Conservation (phyloP, 2,797 vertebrate genomes). For the Chelon labrosus region DNA sequence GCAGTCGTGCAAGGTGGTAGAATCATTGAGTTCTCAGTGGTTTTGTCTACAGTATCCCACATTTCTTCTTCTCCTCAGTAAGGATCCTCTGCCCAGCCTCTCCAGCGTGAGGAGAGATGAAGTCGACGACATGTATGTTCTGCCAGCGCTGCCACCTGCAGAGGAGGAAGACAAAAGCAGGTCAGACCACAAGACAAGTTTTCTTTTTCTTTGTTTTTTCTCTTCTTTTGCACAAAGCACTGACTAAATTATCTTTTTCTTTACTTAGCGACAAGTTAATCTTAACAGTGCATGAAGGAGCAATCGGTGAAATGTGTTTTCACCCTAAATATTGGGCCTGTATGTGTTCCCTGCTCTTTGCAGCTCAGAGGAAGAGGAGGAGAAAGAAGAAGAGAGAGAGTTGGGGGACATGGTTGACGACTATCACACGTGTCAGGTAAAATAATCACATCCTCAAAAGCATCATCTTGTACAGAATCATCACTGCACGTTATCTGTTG, state of each 20-base stretch:
- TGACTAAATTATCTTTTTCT: neutral
- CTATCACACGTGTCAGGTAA: constrained; percentile 87
- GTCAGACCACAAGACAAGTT: constrained; percentile 70
- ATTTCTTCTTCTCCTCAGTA: constrained; percentile 71
- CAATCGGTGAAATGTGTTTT: neutral
- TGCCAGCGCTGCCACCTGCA: constrained; percentile 88
- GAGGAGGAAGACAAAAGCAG: constrained; percentile 88
- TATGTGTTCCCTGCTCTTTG: constrained; percentile 2
- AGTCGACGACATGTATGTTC: constrained; percentile 90
- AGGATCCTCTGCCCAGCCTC: constrained; percentile 89
- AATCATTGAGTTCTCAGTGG: neutral
- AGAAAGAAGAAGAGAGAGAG: constrained; percentile 87
- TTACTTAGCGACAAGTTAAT: neutral
- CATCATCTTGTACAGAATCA: neutral
- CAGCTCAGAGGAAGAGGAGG: constrained; percentile 89
- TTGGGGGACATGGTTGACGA: constrained; percentile 82
- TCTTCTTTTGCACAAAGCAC: neutral
- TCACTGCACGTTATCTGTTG: neutral
- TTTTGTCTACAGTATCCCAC: neutral
- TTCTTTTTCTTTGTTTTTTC: neutral
- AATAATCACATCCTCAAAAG: neutral
- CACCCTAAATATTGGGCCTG: fast-evolving
- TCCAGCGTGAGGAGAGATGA: constrained; percentile 88
- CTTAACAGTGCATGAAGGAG: neutral
- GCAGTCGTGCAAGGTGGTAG: no score